phyloP scores from a whole-genome alignment of 2,113 vertebrate genomes.

The Tachuris rubrigastra region DNA sequence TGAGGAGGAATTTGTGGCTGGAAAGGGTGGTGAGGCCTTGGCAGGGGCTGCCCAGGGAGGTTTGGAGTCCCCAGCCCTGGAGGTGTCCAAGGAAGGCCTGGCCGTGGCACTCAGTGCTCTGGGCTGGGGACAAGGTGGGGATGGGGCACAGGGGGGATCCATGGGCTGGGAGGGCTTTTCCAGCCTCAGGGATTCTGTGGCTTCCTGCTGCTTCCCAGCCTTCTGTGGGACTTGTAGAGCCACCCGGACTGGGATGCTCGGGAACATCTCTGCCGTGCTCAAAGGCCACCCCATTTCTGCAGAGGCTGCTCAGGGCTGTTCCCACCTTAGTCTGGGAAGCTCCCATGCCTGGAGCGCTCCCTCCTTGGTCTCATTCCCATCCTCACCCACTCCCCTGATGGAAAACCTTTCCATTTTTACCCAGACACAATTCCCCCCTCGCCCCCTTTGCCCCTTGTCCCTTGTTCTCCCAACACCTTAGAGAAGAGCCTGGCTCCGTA shows the following conservation, averaged over 20 bases:
- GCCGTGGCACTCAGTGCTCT: too few relatives aligned
- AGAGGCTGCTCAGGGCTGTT: not conserved
- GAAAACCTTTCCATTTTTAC: not conserved
- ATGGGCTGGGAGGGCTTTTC: not conserved
- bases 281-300: not conserved
- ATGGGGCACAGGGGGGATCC: too few relatives aligned
- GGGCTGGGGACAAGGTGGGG: too few relatives aligned
- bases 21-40: too few relatives aligned
- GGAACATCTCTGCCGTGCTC: not conserved
- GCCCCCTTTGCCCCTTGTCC: rapidly evolving
- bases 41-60: too few relatives aligned
- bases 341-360: not conserved
- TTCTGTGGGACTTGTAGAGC: not conserved
- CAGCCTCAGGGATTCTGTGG: not conserved
- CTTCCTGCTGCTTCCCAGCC: not conserved
- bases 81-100: too few relatives aligned
- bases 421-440: too few relatives aligned
- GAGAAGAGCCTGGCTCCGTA: not conserved
- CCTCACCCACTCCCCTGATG: rapidly evolving
- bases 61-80: too few relatives aligned
- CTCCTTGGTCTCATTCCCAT: rapidly evolving
- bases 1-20: too few relatives aligned
- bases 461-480: rapidly evolving
- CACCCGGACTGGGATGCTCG: not conserved
- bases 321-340: not conserved